Base-by-base conservation (phyloP, 2,888 invertebrate genomes). In the Stictocephala bisonia region DNA sequence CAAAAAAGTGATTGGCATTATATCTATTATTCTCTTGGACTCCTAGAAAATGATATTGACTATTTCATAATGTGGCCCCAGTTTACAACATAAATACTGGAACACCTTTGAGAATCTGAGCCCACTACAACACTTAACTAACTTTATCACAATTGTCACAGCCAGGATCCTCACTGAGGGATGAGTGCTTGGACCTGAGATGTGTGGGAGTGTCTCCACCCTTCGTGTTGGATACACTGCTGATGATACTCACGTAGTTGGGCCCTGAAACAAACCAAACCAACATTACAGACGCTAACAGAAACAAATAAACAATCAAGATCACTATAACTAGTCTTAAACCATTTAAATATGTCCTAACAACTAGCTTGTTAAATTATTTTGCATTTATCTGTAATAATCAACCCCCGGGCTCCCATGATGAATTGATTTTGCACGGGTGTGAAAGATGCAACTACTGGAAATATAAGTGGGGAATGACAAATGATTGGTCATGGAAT, bases 151-250 rank as follows among this genome's bases (percentile, higher is more conserved):
- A 18, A 18, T 15, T 4, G 56, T 56, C 56, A 31, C 15, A 56
- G 11, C 56, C 56, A 3, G 56, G 56, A 27, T 56, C 56, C 29
- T 56, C 56, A 22, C 56, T 56, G 29, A 56, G 56, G 29, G 56
- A 56, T 18, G 56, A 56, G 29, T 56, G 56, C 18, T 56, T 56
- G 26, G 56, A 29, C 2, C 29, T 26, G 15, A 56, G 15, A 24
- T 56, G 56, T 3, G 56, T 56, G 29, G 56, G 56, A 20, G 56
- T 56, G 2, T 26, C 27, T 7, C 29, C 29, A 13, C 56, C 56
- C 11, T 56, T 56, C 29, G 31, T 15, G n/a, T 29, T 56, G 4
- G 29, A 29, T 18, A 27, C 6, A 15, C 56, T 56, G n/a, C n/a
- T n/a, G 18, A 29, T 31, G 18, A 31, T 26, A 15, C 56, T 56